Evolutionary conservation across 2,113 vertebrate species (phyloP).

Genomic region (Cyanoramphus novaezelandiae): DNA sequence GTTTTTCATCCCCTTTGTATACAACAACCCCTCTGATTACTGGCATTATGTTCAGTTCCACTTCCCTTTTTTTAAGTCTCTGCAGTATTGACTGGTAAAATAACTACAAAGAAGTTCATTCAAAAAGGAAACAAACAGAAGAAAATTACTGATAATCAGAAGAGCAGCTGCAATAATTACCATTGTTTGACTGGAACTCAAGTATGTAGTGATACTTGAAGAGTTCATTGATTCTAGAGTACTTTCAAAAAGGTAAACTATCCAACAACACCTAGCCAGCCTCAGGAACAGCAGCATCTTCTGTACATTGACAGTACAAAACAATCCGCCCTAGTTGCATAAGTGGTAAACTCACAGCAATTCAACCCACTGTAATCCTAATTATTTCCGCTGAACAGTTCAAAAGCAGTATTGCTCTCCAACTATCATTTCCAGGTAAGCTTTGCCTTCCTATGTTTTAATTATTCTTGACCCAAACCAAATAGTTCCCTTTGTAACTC

Average conservation of each 20-base stretch:
- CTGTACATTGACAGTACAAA: not conserved
- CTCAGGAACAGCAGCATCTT: not conserved
- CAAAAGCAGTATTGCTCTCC: not conserved
- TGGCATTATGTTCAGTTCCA: not conserved
- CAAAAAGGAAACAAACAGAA: slow-evolving; percentile 2
- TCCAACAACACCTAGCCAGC: not conserved
- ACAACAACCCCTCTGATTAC: not conserved
- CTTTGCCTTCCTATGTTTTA: not conserved
- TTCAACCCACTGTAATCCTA: not conserved
- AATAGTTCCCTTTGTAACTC: not conserved
- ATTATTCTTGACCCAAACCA: not conserved
- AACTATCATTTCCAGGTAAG: not conserved
- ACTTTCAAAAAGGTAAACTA: not conserved
- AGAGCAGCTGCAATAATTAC: not conserved
- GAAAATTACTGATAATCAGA: not conserved
- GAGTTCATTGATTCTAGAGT: not conserved
- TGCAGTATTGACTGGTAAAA: not conserved
- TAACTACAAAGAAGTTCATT: not conserved
- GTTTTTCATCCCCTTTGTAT: not conserved
- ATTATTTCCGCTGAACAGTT: not conserved
- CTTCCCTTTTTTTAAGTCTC: not conserved
- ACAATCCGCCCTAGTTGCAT: not conserved
- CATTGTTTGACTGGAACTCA: not conserved
- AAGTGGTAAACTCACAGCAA: not conserved
- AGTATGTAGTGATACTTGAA: not conserved